A percentile compares a stretch with the other conserved stretches of the same genome.
These are phyloP conservation scores for Rafetus swinhoei DNA, from an alignment of 2,113 vertebrate species.

Conservation along the genomic window DNA sequence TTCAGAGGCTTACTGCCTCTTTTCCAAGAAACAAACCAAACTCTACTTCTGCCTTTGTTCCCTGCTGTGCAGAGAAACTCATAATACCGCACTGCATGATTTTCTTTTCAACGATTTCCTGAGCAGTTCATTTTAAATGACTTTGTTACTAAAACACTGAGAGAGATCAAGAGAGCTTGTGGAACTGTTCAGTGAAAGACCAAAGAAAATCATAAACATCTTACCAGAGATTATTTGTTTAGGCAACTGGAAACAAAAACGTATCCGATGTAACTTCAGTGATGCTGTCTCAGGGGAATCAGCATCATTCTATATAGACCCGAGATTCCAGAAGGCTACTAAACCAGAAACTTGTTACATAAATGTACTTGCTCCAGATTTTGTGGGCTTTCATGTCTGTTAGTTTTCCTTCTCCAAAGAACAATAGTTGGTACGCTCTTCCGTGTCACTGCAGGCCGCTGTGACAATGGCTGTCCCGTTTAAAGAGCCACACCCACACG, in stretches of 20 bases:
- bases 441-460: not conserved
- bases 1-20: accelerated
- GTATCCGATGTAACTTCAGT: not conserved
- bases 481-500: not conserved
- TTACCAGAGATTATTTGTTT: not conserved
- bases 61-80: accelerated
- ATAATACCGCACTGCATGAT: not conserved
- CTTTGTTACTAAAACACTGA: not conserved
- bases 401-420: not conserved
- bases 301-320: not conserved
- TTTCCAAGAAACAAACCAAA: accelerated
- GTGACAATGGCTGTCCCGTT: not conserved
- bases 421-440: not conserved
- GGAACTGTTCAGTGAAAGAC: not conserved
- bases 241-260: not conserved
- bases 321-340: not conserved
- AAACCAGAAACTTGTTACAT: not conserved
- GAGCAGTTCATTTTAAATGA: not conserved
- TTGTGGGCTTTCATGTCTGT: not conserved
- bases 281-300: not conserved
- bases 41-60: accelerated
- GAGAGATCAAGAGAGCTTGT: not conserved
- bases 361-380: not conserved
- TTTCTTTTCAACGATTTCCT: not conserved
- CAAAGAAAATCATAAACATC: not conserved